A percentile compares a stretch with the other conserved stretches of the same genome.
Evolutionary conservation across 2,113 vertebrate genomes (phyloP).

Genomic region (Sphaerodactylus townsendi): DNA sequence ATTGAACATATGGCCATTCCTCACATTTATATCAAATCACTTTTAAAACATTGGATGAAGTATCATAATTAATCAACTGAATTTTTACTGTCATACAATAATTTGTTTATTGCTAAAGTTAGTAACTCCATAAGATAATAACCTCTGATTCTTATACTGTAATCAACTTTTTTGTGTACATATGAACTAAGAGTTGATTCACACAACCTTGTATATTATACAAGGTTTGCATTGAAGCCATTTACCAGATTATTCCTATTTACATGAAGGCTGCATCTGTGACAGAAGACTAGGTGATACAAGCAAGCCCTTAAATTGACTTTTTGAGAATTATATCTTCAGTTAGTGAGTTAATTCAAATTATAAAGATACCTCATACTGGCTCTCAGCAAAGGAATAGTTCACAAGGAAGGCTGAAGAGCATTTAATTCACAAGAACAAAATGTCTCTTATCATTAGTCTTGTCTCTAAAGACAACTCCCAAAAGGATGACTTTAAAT

Average conservation of each 20-base stretch:
- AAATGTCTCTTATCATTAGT: conserved; percentile 7
- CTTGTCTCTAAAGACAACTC: neutral
- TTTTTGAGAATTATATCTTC: neutral
- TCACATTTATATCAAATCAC: conserved; percentile 44
- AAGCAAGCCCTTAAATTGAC: neutral
- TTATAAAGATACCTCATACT: neutral
- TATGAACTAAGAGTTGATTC: neutral
- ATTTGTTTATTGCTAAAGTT: no score
- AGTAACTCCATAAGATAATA: neutral
- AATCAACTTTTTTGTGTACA: neutral
- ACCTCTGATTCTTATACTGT: neutral
- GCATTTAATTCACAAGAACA: neutral
- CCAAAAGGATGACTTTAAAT: conserved; percentile 15
- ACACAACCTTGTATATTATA: neutral
- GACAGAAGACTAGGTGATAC: neutral
- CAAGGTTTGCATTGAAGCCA: neutral
- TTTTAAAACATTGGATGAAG: neutral
- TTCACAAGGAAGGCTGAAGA: neutral
- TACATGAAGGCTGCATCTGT: neutral
- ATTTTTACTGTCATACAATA: neutral
- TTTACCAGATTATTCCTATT: neutral
- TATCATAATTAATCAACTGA: neutral
- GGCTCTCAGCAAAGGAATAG: neutral
- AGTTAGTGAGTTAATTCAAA: neutral
- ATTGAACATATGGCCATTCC: conserved; percentile 40